phyloP scores from a whole-genome alignment of 2,113 vertebrate genomes.

The Muntiacus reevesi region DNA sequence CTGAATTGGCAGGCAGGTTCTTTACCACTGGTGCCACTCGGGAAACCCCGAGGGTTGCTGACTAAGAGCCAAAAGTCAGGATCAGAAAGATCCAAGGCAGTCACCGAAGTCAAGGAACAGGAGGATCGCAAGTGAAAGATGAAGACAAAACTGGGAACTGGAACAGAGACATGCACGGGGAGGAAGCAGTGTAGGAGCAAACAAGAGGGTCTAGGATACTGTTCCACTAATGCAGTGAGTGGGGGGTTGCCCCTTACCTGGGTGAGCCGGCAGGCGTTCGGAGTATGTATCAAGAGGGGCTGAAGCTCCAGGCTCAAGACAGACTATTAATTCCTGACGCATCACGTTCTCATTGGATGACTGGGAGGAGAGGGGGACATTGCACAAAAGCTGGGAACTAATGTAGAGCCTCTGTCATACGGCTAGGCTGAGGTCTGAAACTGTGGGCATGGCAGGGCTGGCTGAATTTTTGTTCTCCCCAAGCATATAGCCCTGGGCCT shows the following conservation, averaged over 20 bases:
- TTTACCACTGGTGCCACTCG: background rate
- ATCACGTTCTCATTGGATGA: background rate
- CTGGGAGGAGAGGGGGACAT: rapidly evolving
- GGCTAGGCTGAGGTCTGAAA: background rate
- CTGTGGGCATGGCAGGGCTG: background rate
- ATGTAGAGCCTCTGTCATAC: background rate
- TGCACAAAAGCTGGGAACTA: background rate
- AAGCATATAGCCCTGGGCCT: background rate
- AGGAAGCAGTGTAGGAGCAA: background rate
- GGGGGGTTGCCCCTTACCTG: background rate
- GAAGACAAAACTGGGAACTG: background rate
- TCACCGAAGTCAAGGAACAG: background rate
- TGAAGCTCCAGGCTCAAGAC: background rate
- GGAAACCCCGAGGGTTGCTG: background rate
- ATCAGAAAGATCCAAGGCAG: background rate
- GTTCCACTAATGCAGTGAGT: background rate
- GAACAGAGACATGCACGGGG: background rate
- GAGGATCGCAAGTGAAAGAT: background rate
- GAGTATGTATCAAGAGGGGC: background rate
- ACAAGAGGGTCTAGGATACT: background rate
- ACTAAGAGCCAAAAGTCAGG: background rate
- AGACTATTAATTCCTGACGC: background rate
- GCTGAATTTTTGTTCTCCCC: background rate
- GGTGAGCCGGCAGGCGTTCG: background rate
- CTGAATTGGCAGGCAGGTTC: background rate